Conservation (phyloP, 2,888 invertebrate genomes). For the Habroteleia sp. region DNA sequence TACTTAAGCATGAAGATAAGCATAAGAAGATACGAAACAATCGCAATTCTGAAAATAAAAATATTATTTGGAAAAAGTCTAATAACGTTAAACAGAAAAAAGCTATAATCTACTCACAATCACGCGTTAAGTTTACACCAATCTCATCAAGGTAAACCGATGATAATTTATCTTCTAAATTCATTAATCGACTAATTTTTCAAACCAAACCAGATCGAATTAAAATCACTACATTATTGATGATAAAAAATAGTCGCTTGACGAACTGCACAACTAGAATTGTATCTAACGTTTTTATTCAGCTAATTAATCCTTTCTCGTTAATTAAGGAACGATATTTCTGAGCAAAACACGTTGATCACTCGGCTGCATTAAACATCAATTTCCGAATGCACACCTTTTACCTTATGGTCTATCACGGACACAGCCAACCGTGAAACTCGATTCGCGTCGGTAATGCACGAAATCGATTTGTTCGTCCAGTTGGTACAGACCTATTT, state of each 20-base stretch:
- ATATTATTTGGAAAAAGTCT: too few species aligned
- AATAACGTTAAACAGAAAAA: too few species aligned
- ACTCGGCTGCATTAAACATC: conserved; percentile 53
- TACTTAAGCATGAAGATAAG: too few species aligned
- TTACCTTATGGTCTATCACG: conserved; percentile 47
- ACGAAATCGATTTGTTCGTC: conserved; percentile 51
- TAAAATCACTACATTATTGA: too few species aligned
- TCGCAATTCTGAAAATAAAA: too few species aligned
- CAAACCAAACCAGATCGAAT: too few species aligned
- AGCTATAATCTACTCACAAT: too few species aligned
- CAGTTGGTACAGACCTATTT: conserved; percentile 40
- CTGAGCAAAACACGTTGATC: conserved; percentile 41
- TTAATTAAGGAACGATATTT: conserved; percentile 56
- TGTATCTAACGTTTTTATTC: conserved; percentile 25
- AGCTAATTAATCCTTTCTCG: conserved; percentile 41
- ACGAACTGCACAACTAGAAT: not conserved
- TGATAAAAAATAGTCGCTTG: conserved; percentile 6
- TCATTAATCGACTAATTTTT: too few species aligned
- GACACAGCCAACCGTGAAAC: conserved; percentile 47
- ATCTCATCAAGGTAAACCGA: too few species aligned
- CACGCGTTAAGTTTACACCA: too few species aligned
- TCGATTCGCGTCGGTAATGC: conserved; percentile 49
- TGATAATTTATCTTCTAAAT: too few species aligned
- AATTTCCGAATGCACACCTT: conserved; percentile 55
- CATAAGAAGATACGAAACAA: too few species aligned